Evolutionary conservation across 1,140 invertebrate genomes (phyloP).

Genomic region (Lasaia peninsularis): DNA sequence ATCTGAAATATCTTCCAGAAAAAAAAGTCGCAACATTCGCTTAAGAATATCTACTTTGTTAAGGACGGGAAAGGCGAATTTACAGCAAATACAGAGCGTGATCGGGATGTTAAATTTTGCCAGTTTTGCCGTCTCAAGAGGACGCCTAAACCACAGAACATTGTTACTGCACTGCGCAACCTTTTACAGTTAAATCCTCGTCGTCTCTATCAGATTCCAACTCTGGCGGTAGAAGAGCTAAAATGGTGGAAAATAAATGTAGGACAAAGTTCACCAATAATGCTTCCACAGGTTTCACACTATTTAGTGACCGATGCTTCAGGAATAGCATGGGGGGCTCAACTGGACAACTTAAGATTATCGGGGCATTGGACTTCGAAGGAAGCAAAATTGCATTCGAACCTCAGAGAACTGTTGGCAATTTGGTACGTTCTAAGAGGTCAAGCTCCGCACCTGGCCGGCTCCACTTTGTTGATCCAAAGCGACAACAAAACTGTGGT

Average conservation of each 20-base stretch:
- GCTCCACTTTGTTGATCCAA: constrained; percentile 1
- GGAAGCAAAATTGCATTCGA: constrained; percentile 13
- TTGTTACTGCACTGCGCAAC: not conserved
- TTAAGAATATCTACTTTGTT: not conserved
- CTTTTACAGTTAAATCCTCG: not conserved
- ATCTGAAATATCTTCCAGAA: not conserved
- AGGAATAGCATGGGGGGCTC: constrained; percentile 11
- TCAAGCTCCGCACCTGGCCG: not conserved
- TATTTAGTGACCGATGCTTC: constrained; percentile 17
- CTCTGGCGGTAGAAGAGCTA: not conserved
- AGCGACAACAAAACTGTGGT: constrained; percentile 14
- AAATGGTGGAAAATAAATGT: constrained; percentile 14
- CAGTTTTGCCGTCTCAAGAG: not conserved
- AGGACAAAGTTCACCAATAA: not conserved
- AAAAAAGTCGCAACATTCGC: not conserved
- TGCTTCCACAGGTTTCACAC: not conserved
- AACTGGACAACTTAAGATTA: constrained; percentile 10
- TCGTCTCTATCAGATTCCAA: not conserved
- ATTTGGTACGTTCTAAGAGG: constrained; percentile 8
- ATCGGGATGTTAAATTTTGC: too few relatives aligned
- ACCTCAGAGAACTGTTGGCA: constrained; percentile 14
- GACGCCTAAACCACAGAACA: not conserved
- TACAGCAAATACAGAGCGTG: not conserved
- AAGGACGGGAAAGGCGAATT: not conserved
- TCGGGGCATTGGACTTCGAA: not conserved